These are phyloP conservation scores for Arvicanthis niloticus DNA, from an alignment of 2,113 vertebrate species.

Conservation along the genomic window DNA sequence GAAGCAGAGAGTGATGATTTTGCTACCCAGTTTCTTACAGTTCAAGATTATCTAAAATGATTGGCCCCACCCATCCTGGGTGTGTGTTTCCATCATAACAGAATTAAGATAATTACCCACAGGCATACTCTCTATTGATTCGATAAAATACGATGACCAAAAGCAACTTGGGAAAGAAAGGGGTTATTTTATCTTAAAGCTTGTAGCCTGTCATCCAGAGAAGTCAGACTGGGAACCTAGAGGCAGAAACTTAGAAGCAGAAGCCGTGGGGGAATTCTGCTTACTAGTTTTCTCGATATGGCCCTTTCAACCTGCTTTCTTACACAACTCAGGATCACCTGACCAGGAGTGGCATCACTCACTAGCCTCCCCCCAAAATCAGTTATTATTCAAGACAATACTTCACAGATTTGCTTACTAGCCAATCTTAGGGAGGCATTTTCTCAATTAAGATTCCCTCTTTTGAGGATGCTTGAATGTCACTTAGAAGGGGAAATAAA, in stretches of 20 bases:
- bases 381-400: background rate
- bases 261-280: background rate
- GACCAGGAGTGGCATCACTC: background rate
- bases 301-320: background rate
- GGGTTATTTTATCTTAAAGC: background rate
- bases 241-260: background rate
- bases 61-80: background rate
- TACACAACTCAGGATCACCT: background rate
- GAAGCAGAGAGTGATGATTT: background rate
- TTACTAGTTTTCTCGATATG: background rate
- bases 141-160: background rate
- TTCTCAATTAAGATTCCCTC: background rate
- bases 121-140: background rate
- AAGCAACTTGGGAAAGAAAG: background rate
- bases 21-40: background rate
- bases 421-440: background rate
- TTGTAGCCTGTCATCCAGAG: background rate
- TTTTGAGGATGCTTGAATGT: too few species aligned
- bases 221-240: background rate
- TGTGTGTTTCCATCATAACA: background rate
- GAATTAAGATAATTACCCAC: background rate
- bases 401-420: background rate
- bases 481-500: too few species aligned
- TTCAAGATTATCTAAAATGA: too few species aligned
- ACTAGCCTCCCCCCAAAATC: rapidly evolving